Percentiles rank a stretch among this genome's conserved stretches.
phyloP scores from a whole-genome alignment of 2,113 vertebrate genomes.

The Athene noctua region DNA sequence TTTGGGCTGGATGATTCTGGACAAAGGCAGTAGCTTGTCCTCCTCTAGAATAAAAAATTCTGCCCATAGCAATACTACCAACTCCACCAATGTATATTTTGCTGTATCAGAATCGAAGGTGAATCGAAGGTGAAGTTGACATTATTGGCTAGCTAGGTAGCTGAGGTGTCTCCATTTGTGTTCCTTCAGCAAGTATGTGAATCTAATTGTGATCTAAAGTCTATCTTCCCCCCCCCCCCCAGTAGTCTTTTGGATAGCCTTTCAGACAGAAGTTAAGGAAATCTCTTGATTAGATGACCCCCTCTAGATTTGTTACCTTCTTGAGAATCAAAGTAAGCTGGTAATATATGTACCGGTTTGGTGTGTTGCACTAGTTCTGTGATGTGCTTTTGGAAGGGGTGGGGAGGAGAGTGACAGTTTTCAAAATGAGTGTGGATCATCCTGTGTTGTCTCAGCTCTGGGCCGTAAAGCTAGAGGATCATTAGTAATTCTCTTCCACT shows the following conservation, averaged over 20 bases:
- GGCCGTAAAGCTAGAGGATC: not conserved
- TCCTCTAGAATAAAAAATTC: not conserved
- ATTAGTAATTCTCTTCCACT: not conserved
- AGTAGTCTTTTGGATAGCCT: not conserved
- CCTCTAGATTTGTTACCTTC: not conserved
- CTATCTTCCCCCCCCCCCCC: too few species aligned
- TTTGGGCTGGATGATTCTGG: rapidly evolving
- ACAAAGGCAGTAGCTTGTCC: not conserved
- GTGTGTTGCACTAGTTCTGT: not conserved
- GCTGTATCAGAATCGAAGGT: not conserved
- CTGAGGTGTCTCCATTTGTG: not conserved
- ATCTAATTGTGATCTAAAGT: not conserved
- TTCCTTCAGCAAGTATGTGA: not conserved
- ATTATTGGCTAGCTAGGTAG: not conserved
- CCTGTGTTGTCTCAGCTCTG: not conserved
- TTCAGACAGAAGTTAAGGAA: not conserved
- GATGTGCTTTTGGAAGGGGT: not conserved
- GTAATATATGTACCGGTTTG: not conserved
- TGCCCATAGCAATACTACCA: not conserved
- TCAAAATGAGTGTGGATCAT: not conserved
- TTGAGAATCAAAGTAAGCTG: not conserved
- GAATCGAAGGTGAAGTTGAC: not conserved
- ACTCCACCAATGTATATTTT: not conserved
- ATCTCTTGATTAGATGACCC: not conserved
- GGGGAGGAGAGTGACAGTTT: not conserved